A percentile compares a stretch with the other conserved stretches of the same genome.
Evolutionary conservation across 2,888 invertebrate species (phyloP).

Genomic region (Sialis fuliginosa): DNA sequence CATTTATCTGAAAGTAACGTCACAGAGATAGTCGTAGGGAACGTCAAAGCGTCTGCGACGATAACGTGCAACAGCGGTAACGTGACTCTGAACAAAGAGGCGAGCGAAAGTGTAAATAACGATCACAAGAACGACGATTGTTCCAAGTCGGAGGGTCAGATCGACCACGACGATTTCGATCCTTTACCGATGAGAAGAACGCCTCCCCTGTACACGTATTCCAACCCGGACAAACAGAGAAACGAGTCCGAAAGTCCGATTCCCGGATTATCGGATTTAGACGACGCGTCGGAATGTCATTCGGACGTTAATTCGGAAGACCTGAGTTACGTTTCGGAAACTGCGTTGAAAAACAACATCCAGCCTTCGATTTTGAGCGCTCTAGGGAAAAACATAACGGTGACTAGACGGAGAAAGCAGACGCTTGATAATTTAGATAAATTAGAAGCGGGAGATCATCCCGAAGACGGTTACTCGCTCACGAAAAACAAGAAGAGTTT

Average conservation of each 20-base stretch:
- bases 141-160: background rate
- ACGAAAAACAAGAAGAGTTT: conserved; percentile 28
- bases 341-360: background rate
- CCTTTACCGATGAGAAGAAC: conserved; percentile 53
- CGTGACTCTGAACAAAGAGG: background rate
- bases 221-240: conserved; percentile 47
- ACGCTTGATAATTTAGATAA: conserved; percentile 7
- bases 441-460: conserved; percentile 5
- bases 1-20: background rate
- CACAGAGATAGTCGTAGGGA: background rate
- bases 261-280: conserved; percentile 8
- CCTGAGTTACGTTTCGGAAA: conserved; percentile 1
- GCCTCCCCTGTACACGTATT: conserved; percentile 61
- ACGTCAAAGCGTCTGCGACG: background rate
- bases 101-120: background rate
- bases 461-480: conserved; percentile 9
- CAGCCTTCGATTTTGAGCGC: too few relatives aligned
- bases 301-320: conserved; percentile 7
- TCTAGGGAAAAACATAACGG: background rate
- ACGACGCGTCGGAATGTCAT: conserved; percentile 8
- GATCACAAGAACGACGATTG: background rate
- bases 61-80: background rate
- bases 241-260: conserved; percentile 20
- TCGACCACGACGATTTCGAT: conserved; percentile 27
- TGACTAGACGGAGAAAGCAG: conserved; percentile 7